Base-by-base conservation (phyloP, 37 sponge, comb jelly and placozoan genomes). In the Beroe forskalii region DNA sequence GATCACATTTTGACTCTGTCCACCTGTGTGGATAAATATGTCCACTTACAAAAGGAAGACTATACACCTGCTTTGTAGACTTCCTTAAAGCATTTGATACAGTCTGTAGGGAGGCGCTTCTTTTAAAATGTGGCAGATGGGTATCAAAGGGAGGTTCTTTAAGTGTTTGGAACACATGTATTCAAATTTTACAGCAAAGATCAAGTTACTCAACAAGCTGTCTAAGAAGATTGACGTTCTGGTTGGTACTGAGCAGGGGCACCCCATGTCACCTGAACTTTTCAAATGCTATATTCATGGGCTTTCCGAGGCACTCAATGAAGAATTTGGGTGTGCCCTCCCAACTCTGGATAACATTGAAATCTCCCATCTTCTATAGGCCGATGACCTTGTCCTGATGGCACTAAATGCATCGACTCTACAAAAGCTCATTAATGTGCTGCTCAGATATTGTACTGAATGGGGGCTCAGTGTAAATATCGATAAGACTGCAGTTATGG, bases 101-200 rank as follows among this genome's bases (percentile, higher is more conserved):
- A 63, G 66, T 63, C n/a, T 63, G 24, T 30, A 63, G 66, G n/a
- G 66, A 63, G 25, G 66, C 66, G 20, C 66, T 63, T n/a, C n/a
- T n/a, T n/a, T n/a, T n/a, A n/a, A n/a, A n/a, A n/a, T n/a, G n/a
- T n/a, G n/a, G n/a, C n/a, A n/a, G n/a, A n/a, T n/a, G n/a, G n/a
- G n/a, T n/a, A n/a, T n/a, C n/a, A n/a, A n/a, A n/a, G n/a, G n/a
- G n/a, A n/a, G n/a, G n/a, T n/a, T 63, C 25, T 20, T 63, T 19
- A 63, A 8, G 20, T 63, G 66, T 20, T 28, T 63, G 25, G 25
- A 8, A 63, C 25, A 63, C 66, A 63, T 63, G 66, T 63, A 63
- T 30, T 28, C 14, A 4, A 6, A 63, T 20, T 63, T 30, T 3
- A 28, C 24, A 28, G 66, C 66, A 8, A 63, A 63, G 2, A 63